These are phyloP conservation scores for Crocallis elinguaria DNA, from an alignment of 2,888 invertebrate genomes.

Conservation along the genomic window DNA sequence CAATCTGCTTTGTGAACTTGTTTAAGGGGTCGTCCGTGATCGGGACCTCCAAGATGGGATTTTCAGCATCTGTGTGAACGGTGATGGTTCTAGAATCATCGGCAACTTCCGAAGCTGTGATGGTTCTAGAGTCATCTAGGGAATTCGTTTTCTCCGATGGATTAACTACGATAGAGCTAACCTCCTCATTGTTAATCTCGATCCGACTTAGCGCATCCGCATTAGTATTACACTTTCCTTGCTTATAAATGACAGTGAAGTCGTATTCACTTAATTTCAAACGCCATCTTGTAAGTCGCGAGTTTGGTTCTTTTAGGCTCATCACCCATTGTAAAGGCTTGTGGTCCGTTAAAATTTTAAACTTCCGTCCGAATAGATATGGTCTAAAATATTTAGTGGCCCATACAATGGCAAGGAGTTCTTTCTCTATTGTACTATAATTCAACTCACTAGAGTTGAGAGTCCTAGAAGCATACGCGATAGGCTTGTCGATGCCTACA, in stretches of 20 bases:
- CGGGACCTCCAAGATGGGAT: no score
- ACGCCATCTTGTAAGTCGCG: conserved; percentile 37
- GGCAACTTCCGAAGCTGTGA: no score
- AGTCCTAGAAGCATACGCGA: conserved; percentile 36
- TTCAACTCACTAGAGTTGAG: conserved; percentile 41
- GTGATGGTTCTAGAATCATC: no score
- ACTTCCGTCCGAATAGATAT: conserved; percentile 50
- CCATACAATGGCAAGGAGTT: conserved; percentile 50
- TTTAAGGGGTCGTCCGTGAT: no score
- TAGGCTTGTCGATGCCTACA: conserved; percentile 31
- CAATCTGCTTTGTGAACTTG: no score
- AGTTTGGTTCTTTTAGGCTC: no score
- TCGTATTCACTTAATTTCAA: conserved; percentile 37
- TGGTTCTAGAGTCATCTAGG: no score
- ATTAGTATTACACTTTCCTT: conserved; percentile 44
- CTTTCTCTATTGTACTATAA: conserved; percentile 47
- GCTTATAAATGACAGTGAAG: conserved; percentile 23
- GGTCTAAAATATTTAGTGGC: no score
- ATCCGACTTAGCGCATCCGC: conserved; percentile 38
- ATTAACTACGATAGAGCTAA: conserved; percentile 26
- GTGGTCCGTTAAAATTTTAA: conserved; percentile 57
- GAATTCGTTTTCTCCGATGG: background rate
- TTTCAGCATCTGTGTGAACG: no score
- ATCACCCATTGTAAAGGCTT: conserved; percentile 39
- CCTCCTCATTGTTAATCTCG: conserved; percentile 35